Base-by-base conservation (phyloP, 2,888 invertebrate species). In the Caenorhabditis afra region DNA sequence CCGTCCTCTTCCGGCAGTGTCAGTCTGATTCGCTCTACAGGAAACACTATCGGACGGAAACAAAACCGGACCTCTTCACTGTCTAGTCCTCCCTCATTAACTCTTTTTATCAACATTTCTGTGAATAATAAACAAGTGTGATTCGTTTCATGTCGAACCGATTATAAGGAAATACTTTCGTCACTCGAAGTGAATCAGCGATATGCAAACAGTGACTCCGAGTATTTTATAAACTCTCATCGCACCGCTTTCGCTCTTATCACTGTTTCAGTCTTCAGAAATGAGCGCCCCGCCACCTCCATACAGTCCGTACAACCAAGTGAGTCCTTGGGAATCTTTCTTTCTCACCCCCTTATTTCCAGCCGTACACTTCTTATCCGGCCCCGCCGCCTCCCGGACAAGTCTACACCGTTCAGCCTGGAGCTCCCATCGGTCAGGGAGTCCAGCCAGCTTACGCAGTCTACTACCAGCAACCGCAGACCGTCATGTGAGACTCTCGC, bases 361-460 rank as follows among this genome's bases (percentile, higher is more conserved):
- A 76, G 66, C 49, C 62, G 4, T 62, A 76, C 35, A 76, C 62
- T 35, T 16, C 50, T 11, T 77, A 77, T 57, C 70, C 62, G 53
- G 64, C 61, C 18, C 76, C 76, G 39, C 70, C 55, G 39, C 70
- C 55, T 18, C 77, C 71, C 7, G 65, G 59, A 45, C 22, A 47
- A 7, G 77, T 65, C n/a, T 70, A 77, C 29, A 66, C 77, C 52
- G 71, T 66, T 16, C 77, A 78, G 47, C 70, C 70, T 3, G 66
- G 64, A 55, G 64, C 52, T 44, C 64, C 64, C 0, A 66, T 78
- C n/a, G 66, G 66, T 37, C 65, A 66, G 53, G 75, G 75, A 10
- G 75, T 41, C 39, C 75, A 75, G 39, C 75, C 75, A 37, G 75
- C 71, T 23, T 71, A 71, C 39, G 64, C 71, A 62, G 71, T 75